Evolutionary conservation across 2,113 vertebrate genomes (phyloP).

Genomic region (Paratilapia polleni): DNA sequence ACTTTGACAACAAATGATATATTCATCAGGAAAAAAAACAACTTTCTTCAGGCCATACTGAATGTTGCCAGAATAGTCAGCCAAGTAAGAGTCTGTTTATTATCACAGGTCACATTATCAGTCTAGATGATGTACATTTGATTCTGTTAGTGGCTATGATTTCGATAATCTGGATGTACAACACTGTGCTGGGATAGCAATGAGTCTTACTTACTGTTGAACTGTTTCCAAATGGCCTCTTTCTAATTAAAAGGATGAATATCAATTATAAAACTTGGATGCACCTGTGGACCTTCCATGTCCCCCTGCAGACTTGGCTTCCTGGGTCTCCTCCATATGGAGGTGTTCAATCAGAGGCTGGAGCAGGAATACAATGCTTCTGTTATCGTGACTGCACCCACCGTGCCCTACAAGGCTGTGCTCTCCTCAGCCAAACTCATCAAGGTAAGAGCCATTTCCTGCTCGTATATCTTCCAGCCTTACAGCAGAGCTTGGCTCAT

Average conservation of each 20-base stretch:
- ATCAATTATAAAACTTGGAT: constrained; percentile 12
- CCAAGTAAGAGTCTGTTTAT: constrained; percentile 22
- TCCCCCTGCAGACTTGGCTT: constrained; percentile 88
- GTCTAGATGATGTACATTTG: constrained; percentile 21
- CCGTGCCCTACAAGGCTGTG: constrained; percentile 93
- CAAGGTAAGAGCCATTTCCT: constrained; percentile 83
- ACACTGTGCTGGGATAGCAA: neutral
- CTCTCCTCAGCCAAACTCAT: constrained; percentile 92
- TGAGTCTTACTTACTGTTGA: neutral
- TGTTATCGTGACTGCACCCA: constrained; percentile 93
- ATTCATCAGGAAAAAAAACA: neutral
- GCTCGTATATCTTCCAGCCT: neutral
- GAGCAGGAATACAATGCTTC: constrained; percentile 96
- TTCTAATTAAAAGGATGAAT: constrained; percentile 37
- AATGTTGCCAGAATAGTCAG: neutral
- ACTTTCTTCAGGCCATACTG: neutral
- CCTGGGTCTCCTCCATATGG: constrained; percentile 96
- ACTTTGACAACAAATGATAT: neutral
- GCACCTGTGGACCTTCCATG: constrained; percentile 3
- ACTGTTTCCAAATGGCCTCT: constrained; percentile 29
- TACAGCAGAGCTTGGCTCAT: neutral
- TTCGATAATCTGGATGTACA: neutral
- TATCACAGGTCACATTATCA: neutral
- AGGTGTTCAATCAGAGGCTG: constrained; percentile 97
- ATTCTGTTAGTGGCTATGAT: neutral